Base-by-base conservation (phyloP, 2,113 vertebrate genomes). In the Motacilla alba region DNA sequence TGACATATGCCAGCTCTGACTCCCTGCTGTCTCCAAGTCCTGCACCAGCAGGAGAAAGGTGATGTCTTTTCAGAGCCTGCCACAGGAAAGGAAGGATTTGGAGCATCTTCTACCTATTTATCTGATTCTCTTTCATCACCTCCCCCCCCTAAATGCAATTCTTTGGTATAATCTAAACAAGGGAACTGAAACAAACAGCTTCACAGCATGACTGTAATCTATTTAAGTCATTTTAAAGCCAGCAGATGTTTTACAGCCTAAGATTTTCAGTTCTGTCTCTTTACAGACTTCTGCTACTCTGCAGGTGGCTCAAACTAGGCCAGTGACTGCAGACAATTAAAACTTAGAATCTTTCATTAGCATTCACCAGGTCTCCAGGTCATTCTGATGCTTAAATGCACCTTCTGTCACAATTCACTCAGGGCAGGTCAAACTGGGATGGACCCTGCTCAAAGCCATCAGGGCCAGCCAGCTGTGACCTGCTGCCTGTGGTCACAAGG, bases 231-330 rank as follows among this genome's bases (percentile, higher is more conserved):
- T 95, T 92, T 92, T 82, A 96, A 91, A 93, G 89, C 39, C 69
- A 96, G 55, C 96, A 97, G 96, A 96, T 96, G 93, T 90, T 97
- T 97, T 94, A 95, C 82, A 93, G 80, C 69, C 53, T 46, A 56
- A 85, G 75, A 92, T 88, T 92, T 95, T 82, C 67, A 76, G 26
- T 21, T 26, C 47, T 20, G 31, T 62, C 44, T 69, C 63, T 91
- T 95, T 68, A 73, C 43, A 94, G 92, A 79, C 86, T 91, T 95
- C 88, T 92, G 93, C 43, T 93, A 58, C 91, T 76, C 53, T 0
- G 90, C 87, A 70, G 63, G 87, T 93, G 53, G 72, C 74, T 89
- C 78, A 78, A 96, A 96, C 60, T 91, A 94, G 89, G 90, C 76
- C 78, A 95, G 35, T 21, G 31, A 78, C 89, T 76, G 62, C 2